Evolutionary conservation across 2,888 invertebrate species (phyloP).

Genomic region (Melanophora roralis): DNA sequence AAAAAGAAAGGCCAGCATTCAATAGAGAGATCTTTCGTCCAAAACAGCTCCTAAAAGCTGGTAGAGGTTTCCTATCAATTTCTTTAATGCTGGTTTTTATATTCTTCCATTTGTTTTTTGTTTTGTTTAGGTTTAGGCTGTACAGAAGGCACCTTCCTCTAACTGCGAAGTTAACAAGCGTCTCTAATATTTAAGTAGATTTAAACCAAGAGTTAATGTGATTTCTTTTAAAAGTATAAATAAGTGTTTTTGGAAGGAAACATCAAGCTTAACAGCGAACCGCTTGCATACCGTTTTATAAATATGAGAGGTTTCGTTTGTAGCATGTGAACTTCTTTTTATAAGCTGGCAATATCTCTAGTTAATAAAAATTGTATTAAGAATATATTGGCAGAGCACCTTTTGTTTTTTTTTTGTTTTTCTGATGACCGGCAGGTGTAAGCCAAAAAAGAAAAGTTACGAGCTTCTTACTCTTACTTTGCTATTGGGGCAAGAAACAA

Average conservation of each 20-base stretch:
- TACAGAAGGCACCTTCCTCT: conserved; percentile 18
- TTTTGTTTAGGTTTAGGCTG: neutral
- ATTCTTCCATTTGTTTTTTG: neutral
- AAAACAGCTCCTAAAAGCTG: no score
- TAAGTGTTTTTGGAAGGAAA: neutral
- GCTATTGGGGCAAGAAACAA: neutral
- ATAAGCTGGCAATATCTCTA: neutral
- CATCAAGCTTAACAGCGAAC: neutral
- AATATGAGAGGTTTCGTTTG: no score
- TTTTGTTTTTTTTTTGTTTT: neutral
- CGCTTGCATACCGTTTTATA: neutral
- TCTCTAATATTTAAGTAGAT: conserved; percentile 49
- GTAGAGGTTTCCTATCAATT: no score
- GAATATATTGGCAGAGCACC: conserved; percentile 25
- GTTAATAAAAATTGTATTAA: conserved; percentile 19
- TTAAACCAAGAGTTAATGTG: conserved; percentile 18
- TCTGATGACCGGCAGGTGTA: conserved; percentile 54
- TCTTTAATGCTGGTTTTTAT: no score
- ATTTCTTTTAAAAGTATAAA: neutral
- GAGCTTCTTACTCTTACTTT: neutral
- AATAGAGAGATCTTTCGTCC: conserved; percentile 34
- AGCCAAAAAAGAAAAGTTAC: neutral
- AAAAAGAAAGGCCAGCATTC: conserved; percentile 13
- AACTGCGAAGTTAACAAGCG: conserved; percentile 32
- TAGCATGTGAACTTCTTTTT: neutral